Evolutionary conservation across 2,113 vertebrate genomes (phyloP).

Genomic region (Alligator sinensis): DNA sequence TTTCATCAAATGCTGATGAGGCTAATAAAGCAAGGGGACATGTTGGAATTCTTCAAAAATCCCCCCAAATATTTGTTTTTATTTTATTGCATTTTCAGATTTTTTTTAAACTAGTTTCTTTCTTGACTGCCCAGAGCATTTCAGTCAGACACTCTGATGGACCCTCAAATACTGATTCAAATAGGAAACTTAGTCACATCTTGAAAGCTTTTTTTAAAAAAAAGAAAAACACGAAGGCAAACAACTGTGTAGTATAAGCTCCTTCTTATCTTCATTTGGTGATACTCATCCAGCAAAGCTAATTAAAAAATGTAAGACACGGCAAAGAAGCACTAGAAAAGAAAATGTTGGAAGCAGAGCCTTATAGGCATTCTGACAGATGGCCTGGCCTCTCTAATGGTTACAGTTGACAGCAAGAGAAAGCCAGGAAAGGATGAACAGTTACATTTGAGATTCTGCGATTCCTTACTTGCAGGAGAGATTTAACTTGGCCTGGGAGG

Average conservation of each 20-base stretch:
- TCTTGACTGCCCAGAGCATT: conserved; percentile 24
- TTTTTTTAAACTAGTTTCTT: conserved; percentile 14
- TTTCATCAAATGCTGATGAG: not conserved
- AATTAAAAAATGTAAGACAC: conserved; percentile 44
- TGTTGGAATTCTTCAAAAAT: conserved; percentile 29
- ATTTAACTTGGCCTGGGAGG: not conserved
- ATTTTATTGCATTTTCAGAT: conserved; percentile 51
- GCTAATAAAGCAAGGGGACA: not conserved
- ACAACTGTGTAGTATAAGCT: conserved; percentile 34
- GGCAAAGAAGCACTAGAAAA: conserved; percentile 36
- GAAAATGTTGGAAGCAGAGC: not conserved
- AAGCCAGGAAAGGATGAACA: conserved; percentile 16
- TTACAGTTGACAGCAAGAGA: conserved; percentile 9
- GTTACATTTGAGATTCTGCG: not conserved
- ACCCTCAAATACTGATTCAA: not conserved
- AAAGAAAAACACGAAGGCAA: conserved; percentile 47
- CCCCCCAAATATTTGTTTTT: conserved; percentile 34
- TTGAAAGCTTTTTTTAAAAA: not conserved
- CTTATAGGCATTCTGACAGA: not conserved
- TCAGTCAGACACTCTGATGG: conserved; percentile 7
- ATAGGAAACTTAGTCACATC: not conserved
- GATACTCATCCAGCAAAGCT: conserved; percentile 58
- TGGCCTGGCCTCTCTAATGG: conserved; percentile 10
- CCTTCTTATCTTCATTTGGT: conserved; percentile 50
- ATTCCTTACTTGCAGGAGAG: conserved; percentile 31